phyloP scores from a whole-genome alignment of 2,113 vertebrate genomes.

The Hypanus sabinus region DNA sequence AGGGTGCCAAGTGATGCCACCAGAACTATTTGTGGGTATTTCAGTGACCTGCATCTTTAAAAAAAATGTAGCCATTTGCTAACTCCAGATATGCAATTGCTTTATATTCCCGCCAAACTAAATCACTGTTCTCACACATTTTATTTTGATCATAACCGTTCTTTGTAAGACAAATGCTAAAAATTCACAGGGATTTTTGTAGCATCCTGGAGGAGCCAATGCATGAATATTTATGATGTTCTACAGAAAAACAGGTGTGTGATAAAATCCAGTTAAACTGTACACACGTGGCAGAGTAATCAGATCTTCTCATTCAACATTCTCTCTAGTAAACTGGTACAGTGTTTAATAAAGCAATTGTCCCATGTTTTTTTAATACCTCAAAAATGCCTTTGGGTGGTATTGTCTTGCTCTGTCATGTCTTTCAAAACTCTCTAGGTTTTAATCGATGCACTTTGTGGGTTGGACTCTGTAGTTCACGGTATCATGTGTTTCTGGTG shows the following conservation, averaged over 20 bases:
- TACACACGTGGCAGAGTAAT: neutral
- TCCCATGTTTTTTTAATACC: neutral
- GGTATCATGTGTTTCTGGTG: too few species aligned
- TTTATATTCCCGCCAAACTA: neutral
- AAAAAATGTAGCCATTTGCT: neutral
- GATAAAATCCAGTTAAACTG: neutral
- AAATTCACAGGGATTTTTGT: neutral
- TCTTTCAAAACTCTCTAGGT: neutral
- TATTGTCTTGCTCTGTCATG: neutral
- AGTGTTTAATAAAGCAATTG: neutral
- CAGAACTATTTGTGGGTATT: neutral
- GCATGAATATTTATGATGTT: neutral
- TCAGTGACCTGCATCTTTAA: neutral
- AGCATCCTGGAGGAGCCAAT: neutral
- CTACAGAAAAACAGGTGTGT: neutral
- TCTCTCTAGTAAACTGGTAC: neutral
- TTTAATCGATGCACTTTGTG: too few species aligned
- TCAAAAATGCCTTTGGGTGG: neutral
- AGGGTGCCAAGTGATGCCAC: neutral
- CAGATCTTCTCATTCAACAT: neutral
- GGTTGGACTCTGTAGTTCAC: too few species aligned
- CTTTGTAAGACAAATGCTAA: neutral
- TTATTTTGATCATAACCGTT: neutral
- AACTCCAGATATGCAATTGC: neutral
- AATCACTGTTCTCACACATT: neutral